phyloP scores from a whole-genome alignment of 2,113 vertebrate species.

The Polypterus senegalus region DNA sequence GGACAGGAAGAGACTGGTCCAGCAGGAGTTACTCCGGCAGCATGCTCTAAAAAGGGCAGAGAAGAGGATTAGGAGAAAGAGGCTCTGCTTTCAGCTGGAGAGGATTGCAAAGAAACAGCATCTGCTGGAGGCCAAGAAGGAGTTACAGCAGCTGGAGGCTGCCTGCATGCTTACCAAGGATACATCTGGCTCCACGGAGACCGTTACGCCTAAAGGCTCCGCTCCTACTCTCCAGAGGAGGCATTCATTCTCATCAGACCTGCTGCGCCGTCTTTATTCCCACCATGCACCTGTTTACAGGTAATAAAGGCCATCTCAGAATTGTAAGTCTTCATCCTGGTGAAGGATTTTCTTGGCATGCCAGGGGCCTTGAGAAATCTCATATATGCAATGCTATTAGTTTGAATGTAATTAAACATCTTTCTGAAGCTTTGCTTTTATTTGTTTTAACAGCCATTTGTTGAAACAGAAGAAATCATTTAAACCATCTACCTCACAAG shows the following conservation, averaged over 20 bases:
- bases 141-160: conserved; percentile 61
- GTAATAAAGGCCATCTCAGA: conserved; percentile 21
- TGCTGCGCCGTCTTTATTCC: conserved; percentile 52
- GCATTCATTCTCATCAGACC: conserved; percentile 46
- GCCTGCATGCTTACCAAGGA: conserved; percentile 39
- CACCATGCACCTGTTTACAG: conserved; percentile 48
- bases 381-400: too few species aligned
- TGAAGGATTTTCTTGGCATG: too few species aligned
- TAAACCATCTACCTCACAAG: conserved; percentile 42
- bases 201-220: conserved; percentile 21
- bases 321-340: too few species aligned
- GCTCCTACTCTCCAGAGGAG: conserved; percentile 26
- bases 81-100: conserved; percentile 66
- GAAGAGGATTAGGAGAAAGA: conserved; percentile 51
- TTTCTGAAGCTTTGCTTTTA: background rate
- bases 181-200: conserved; percentile 22
- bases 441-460: conserved; percentile 44
- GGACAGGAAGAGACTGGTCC: conserved; percentile 57
- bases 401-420: too few species aligned
- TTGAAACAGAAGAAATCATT: conserved; percentile 48
- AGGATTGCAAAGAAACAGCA: conserved; percentile 70
- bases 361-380: too few species aligned
- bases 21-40: conserved; percentile 59
- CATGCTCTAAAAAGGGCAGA: conserved; percentile 54
- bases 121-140: conserved; percentile 66